A percentile compares a stretch with the other conserved stretches of the same genome.
Evolutionary conservation across 2,888 invertebrate species (phyloP).

Genomic region (Mantis religiosa): DNA sequence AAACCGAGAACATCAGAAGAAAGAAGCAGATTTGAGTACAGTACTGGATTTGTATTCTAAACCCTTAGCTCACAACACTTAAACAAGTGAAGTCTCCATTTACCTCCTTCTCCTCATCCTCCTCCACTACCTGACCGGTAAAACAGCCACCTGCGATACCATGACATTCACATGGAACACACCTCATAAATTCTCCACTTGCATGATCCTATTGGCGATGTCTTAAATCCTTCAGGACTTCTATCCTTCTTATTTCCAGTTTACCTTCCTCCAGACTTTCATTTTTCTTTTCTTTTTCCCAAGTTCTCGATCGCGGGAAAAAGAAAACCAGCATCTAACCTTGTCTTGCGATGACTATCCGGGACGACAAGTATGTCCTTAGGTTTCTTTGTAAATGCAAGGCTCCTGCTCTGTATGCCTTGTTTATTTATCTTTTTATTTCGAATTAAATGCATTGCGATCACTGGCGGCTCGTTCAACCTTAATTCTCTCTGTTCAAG

Average conservation of each 20-base stretch:
- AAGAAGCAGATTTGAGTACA: too few species aligned
- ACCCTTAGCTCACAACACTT: background rate
- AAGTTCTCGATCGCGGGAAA: background rate
- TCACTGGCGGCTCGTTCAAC: background rate
- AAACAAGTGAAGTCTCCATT: too few species aligned
- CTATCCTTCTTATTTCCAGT: background rate
- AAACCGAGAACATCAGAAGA: too few species aligned
- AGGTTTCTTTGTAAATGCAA: background rate
- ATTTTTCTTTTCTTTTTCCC: background rate
- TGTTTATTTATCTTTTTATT: background rate
- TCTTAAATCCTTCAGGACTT: background rate
- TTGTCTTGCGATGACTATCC: background rate
- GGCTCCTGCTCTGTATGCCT: background rate
- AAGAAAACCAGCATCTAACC: background rate
- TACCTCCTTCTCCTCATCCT: background rate
- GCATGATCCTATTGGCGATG: background rate
- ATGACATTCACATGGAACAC: background rate
- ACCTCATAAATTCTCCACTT: background rate
- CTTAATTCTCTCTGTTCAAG: too few species aligned
- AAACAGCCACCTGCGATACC: background rate
- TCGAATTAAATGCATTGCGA: background rate
- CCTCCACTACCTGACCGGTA: background rate
- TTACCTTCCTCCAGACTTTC: background rate
- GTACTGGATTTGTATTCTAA: background rate
- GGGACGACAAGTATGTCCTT: background rate